Percentiles rank a stretch among this genome's conserved stretches.
phyloP scores from a whole-genome alignment of 2,888 invertebrate species.

The Busseola fusca region DNA sequence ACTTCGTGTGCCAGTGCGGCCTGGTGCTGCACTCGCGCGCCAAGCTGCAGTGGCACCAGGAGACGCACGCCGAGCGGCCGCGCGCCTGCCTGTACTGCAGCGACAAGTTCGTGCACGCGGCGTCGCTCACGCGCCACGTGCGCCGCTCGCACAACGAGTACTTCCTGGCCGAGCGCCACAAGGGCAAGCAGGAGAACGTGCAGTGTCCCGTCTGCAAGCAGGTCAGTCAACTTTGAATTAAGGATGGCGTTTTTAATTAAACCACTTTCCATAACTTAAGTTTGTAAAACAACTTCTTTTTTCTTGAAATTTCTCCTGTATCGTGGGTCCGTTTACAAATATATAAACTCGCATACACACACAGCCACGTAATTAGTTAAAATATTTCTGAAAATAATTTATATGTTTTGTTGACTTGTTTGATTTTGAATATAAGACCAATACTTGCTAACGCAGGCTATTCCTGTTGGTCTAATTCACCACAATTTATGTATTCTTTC shows the following conservation, averaged over 20 bases:
- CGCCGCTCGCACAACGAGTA: conserved; percentile 93
- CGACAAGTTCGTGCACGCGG: conserved; percentile 95
- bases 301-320: too few species aligned
- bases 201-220: conserved; percentile 93
- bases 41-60: conserved; percentile 95
- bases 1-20: conserved; percentile 94
- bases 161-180: conserved; percentile 91
- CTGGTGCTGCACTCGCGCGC: conserved; percentile 95
- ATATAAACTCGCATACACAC: too few species aligned
- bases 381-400: neutral
- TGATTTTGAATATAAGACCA: neutral
- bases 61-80: conserved; percentile 94
- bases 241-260: neutral
- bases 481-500: neutral
- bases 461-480: neutral
- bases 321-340: too few species aligned
- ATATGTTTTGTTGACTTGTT: neutral
- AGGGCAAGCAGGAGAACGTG: conserved; percentile 91
- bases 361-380: too few species aligned
- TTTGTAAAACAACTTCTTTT: neutral
- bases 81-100: conserved; percentile 95
- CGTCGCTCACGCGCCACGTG: conserved; percentile 95
- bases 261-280: neutral
- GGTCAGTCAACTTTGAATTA: conserved; percentile 60
- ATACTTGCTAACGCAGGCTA: neutral